Evolutionary conservation across 2,113 vertebrate genomes (phyloP).

Genomic region (Colaptes auratus): DNA sequence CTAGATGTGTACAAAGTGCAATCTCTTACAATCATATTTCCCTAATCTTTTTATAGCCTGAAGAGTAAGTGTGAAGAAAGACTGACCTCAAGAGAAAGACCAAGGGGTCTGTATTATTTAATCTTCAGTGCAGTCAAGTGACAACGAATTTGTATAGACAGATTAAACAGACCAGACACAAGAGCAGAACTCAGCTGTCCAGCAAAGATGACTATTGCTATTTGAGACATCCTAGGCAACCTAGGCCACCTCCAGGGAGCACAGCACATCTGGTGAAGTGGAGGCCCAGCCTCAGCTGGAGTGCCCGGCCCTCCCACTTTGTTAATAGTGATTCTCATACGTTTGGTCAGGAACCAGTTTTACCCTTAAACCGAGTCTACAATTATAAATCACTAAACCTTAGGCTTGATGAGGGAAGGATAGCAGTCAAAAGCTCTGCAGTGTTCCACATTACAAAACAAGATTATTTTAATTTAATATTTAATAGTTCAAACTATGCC

Average conservation of each 20-base stretch:
- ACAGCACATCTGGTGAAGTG: not conserved
- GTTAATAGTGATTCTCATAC: not conserved
- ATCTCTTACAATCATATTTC: not conserved
- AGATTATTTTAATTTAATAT: not conserved
- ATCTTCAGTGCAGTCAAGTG: not conserved
- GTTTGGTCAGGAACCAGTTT: not conserved
- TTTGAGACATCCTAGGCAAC: not conserved
- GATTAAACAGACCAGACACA: not conserved
- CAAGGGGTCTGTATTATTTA: not conserved
- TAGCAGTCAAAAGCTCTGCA: not conserved
- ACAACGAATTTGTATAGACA: too few species aligned
- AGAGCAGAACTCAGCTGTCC: not conserved
- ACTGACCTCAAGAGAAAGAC: not conserved
- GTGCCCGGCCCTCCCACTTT: not conserved
- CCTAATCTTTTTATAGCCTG: not conserved
- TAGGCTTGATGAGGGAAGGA: not conserved
- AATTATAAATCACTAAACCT: not conserved
- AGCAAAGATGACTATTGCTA: not conserved
- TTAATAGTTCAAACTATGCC: not conserved
- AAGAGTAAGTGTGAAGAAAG: not conserved
- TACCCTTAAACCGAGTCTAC: not conserved
- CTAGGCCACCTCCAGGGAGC: not conserved
- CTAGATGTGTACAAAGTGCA: fast-evolving
- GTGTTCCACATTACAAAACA: not conserved
- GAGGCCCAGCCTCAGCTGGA: not conserved